Evolutionary conservation across 1,140 invertebrate genomes (phyloP), one percentile per base, ranked within the genome.

Genomic region (roundworm (Caenorhabditis elegans)): DNA sequence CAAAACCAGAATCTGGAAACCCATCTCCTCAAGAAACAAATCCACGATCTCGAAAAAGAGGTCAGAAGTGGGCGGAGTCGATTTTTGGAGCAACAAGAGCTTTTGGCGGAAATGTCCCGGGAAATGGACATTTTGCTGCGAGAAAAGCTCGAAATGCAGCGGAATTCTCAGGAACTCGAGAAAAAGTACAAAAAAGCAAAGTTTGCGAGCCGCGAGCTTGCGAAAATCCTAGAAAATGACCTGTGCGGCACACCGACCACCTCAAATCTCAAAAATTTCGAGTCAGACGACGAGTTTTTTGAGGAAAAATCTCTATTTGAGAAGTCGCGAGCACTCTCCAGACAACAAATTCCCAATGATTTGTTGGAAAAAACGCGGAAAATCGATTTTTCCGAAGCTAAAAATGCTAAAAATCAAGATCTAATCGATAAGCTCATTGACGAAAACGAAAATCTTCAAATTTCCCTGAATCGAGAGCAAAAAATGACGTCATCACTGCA

Each of bases 51-150:
- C 0, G 60, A 70, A 70, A 70, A 70, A 70, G 60, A 70, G 34
- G 28, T 70, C n/a, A 15, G 60, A 3, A 70, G 34, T 19, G 36
- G 34, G 3, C 34, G 60, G 10, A 17, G 11, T 10, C 60, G 60
- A 24, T 70, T 70, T 22, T n/a, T 70, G n/a, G 60, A 70, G 34
- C 60, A 70, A 70, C 60, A 70, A 70, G 60, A 70, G 34, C 60
- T 70, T 10, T 34, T 70, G 8, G 60, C 60, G 1, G 60, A 70
- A 22, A 70, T 70, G 34, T 70, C 60, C 3, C 60, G 60, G 1
- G 60, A 70, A 39, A 70, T 70, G 60, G 60, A 70, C 34, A 70
- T 39, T 39, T 15, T 70, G 60, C 10, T 70, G n/a, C 1, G 60
- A 0, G 60, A 70, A 10, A 70, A 70, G 13, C 34, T 70, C 1